Percentiles rank a stretch among this genome's conserved stretches.
Conservation (phyloP, 2,113 vertebrate species). For the Carollia perspicillata region DNA sequence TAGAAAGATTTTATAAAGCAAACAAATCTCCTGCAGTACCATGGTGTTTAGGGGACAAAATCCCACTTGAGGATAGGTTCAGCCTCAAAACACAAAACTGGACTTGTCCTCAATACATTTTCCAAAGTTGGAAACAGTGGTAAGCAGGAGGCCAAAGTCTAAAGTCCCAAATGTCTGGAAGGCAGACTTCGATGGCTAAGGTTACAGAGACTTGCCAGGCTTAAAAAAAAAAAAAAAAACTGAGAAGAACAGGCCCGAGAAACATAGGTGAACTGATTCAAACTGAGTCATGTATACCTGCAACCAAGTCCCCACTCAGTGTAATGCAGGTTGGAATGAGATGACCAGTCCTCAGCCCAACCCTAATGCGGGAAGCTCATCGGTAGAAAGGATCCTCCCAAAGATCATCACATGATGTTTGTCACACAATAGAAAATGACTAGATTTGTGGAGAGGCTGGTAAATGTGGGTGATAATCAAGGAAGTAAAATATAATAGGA, state of each 20-base stretch:
- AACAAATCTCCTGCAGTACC: not conserved
- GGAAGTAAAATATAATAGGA: not conserved
- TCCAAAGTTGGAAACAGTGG: not conserved
- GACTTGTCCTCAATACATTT: not conserved
- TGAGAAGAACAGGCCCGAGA: not conserved
- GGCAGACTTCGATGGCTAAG: not conserved
- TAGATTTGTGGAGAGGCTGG: not conserved
- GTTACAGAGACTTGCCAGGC: not conserved
- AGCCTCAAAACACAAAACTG: slow-evolving; percentile 10
- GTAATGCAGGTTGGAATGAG: not conserved
- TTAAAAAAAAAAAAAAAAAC: not conserved
- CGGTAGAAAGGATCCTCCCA: not conserved
- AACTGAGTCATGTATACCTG: not conserved
- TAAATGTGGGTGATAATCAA: not conserved
- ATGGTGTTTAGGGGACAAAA: slow-evolving; percentile 18
- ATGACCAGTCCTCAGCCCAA: not conserved
- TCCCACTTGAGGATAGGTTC: not conserved
- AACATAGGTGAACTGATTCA: not conserved
- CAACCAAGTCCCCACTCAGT: not conserved
- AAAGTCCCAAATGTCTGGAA: not conserved
- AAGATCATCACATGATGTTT: not conserved
- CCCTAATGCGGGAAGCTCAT: not conserved
- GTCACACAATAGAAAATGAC: not conserved
- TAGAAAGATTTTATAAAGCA: slow-evolving; percentile 36
- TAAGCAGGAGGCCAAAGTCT: not conserved